phyloP scores from a whole-genome alignment of 2,113 vertebrate species.

The Dicerorhinus sumatrensis region DNA sequence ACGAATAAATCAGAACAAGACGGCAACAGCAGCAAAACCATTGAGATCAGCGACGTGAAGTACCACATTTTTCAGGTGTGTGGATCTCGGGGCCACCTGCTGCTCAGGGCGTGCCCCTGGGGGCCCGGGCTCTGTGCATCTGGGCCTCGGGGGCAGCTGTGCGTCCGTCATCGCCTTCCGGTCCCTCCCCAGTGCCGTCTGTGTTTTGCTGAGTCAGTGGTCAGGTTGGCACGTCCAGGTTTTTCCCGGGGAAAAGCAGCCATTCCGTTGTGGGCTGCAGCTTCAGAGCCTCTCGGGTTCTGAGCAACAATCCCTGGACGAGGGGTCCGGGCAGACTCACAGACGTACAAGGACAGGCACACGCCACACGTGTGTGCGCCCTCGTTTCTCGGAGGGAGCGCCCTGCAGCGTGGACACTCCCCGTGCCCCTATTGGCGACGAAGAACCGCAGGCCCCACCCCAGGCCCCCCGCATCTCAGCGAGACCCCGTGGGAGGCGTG shows the following conservation, averaged over 20 bases:
- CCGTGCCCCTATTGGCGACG: not conserved
- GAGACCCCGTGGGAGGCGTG: accelerated
- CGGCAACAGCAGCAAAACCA: slow-evolving; percentile 88
- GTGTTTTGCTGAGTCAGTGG: not conserved
- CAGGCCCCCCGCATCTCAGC: not conserved
- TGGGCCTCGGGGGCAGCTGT: no score
- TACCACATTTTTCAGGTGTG: slow-evolving; percentile 96
- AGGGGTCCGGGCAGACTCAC: not conserved
- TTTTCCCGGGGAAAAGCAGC: no score
- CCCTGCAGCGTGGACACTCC: accelerated
- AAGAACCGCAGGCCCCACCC: not conserved
- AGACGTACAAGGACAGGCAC: accelerated
- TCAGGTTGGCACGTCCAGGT: not conserved
- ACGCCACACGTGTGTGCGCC: not conserved
- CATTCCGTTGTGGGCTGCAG: accelerated
- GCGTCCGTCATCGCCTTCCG: accelerated
- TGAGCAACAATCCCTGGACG: not conserved
- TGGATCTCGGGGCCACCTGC: accelerated
- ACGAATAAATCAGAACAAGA: slow-evolving; percentile 89
- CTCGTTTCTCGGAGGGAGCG: not conserved
- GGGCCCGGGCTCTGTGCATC: not conserved
- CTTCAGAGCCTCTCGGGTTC: not conserved
- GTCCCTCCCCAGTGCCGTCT: not conserved
- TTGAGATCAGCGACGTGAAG: slow-evolving; percentile 94
- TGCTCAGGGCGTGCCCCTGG: not conserved